Evolutionary conservation across 1,140 invertebrate species (phyloP), one percentile per base, ranked within the genome.

Genomic region (Daktulosphaira vitifoliae): DNA sequence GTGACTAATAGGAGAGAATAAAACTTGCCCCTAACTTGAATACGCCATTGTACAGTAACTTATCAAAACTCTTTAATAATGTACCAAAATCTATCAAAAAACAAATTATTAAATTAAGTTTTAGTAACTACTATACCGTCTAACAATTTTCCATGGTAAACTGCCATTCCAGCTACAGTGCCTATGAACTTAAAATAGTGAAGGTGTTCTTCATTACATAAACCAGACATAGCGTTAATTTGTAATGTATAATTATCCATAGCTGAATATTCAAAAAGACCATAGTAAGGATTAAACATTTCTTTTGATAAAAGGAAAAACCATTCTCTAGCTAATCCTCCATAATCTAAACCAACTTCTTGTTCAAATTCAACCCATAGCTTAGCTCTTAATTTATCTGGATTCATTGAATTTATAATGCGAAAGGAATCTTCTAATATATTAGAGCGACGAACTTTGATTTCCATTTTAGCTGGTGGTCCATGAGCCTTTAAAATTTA

Each of bases 221-320:
- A 80, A 9, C 93, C 95, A 52, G 95, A 98, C 75, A 90, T 88
- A 52, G 96, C 94, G 78, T 99, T 99, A 54, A 99, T 98, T 83
- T 99, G 96, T 51, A 99, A 79, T 15, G 96, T 98, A 76, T 99
- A 99, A 79, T 98, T 98, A 76, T 99, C 96, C 76, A 95, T 96
- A 15, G 96, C 95, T 13, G 94, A 97, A 80, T 98, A 98, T 78
- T 99, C 95, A 80, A 99, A 99, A 16, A 99, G 81, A 0, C 95
- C 95, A 77, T 99, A 99, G 74, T 98, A 98, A 1, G 96, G 96
- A 80, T 98, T 98, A 76, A 98, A 98, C 93, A 98, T 98, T 82
- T 99, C 95, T 77, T 96, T 96, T 1, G 94, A 98, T 25, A 99
- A 78, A 26, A 98, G 81, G 79, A 96, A 98, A 80, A 98, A 99